A percentile compares a stretch with the other conserved stretches of the same genome.
These are phyloP conservation scores for Mionectes olivaceus DNA, from an alignment of 2,797 vertebrate species.

Conservation along the genomic window DNA sequence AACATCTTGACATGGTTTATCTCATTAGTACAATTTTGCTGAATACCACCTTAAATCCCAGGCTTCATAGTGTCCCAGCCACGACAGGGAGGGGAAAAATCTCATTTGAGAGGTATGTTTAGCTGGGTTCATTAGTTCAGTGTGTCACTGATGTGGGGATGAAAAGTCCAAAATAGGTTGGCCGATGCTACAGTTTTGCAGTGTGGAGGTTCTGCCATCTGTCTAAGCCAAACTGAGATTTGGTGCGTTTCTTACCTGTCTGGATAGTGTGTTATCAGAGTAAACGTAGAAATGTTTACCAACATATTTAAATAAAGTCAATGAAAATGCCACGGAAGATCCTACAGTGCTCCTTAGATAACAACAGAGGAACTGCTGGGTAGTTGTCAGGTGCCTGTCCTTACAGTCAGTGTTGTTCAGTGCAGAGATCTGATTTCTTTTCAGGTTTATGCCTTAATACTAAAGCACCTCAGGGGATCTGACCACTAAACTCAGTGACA, in stretches of 20 bases:
- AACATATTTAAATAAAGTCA: neutral
- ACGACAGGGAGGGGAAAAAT: accelerated
- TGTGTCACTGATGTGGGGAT: neutral
- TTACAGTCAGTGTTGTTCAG: neutral
- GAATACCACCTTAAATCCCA: neutral
- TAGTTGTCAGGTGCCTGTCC: neutral
- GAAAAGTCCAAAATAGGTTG: neutral
- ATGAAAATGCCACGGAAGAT: neutral
- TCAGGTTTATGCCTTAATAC: neutral
- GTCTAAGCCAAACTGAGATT: neutral
- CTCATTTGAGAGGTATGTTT: neutral
- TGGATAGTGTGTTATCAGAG: neutral
- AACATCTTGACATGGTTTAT: neutral
- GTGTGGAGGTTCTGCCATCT: neutral
- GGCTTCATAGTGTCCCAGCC: neutral
- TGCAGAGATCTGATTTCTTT: neutral
- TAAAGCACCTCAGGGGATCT: neutral
- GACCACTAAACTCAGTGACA: neutral
- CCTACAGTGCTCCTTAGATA: neutral
- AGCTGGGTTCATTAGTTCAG: neutral
- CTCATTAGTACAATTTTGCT: neutral
- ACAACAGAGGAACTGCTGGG: neutral
- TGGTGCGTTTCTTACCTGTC: neutral
- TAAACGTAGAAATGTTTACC: neutral
- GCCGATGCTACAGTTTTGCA: neutral